Conservation (phyloP, 2,888 invertebrate species). For the Catocala sponsa region DNA sequence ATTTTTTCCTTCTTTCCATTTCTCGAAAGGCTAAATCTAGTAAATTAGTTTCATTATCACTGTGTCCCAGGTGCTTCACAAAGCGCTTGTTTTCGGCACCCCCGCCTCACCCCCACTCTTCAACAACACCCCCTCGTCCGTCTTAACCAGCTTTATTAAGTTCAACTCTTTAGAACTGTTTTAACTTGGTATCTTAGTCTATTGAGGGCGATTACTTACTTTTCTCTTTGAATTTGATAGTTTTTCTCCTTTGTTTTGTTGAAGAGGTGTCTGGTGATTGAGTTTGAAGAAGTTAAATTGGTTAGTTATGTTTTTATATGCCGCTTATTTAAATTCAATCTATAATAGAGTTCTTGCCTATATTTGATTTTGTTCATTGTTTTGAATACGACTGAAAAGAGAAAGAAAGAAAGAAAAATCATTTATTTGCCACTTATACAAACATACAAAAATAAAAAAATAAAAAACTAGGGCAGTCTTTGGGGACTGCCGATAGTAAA, state of each 20-base stretch:
- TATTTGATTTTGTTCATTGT: too few species aligned
- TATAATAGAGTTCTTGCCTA: too few species aligned
- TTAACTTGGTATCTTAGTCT: constrained; percentile 41
- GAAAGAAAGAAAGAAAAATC: too few species aligned
- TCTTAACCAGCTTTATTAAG: constrained; percentile 65
- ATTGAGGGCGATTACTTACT: constrained; percentile 51
- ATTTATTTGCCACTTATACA: too few species aligned
- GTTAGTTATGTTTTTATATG: too few species aligned
- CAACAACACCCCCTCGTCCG: constrained; percentile 25
- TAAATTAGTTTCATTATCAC: constrained; percentile 73
- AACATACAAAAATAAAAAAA: too few species aligned
- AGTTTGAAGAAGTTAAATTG: not conserved
- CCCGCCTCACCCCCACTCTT: constrained; percentile 18
- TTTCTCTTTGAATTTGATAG: constrained; percentile 52
- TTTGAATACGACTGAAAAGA: too few species aligned
- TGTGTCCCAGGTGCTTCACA: constrained; percentile 64
- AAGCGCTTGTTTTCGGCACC: constrained; percentile 55
- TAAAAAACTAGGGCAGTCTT: too few species aligned
- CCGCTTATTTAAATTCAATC: too few species aligned
- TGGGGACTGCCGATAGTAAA: too few species aligned
- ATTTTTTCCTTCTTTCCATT: constrained; percentile 26
- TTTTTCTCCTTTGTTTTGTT: constrained; percentile 44
- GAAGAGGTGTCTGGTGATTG: constrained; percentile 23
- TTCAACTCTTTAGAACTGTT: constrained; percentile 64
- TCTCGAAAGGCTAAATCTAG: constrained; percentile 57